Evolutionary conservation across 2,888 invertebrate genomes (phyloP), one percentile per base, ranked within the genome.

Genomic region (Cephus runcator): DNA sequence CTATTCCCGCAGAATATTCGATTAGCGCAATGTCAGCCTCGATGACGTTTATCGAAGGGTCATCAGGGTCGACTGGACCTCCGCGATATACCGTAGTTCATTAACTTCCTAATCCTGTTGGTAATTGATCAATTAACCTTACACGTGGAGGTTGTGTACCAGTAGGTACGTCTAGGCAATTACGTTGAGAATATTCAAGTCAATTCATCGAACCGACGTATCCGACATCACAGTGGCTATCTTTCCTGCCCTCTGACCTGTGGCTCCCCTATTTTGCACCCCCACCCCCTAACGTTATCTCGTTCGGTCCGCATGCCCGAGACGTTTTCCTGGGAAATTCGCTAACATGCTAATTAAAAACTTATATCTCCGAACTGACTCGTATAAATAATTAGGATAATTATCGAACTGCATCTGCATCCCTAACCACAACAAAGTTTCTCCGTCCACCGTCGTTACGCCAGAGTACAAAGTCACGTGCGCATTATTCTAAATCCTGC

Each of bases 61-160:
- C 33, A 23, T 56, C 56, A 9, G 56, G 56, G 2, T 56, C 56
- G 56, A 56, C 30, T 12, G 36, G 75, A 35, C 75, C 75, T 75
- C 73, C 69, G 69, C 68, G 77, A 79, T 74, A 40, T 75, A 75
- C 36, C 56, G 75, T 75, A 79, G 76, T 77, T 79, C 79, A 81
- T 83, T 80, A 81, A 69, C 69, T 80, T 79, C 79, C 77, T 77
- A 77, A 82, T 80, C 77, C 76, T 76, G 76, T 69, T 68, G 40
- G 76, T 81, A 78, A 83, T 81, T 69, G 79, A 76, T 33, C 71
- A 56, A 81, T 83, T 82, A 81, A 77, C 56, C 73, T 77, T 68
- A 74, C 36, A 74, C 71, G 71, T 11, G 12, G 71, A 31, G 31
- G 12, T 23, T 71, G 9, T 12, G 31, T 12, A 12, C 33, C 33